phyloP scores from a whole-genome alignment of 2,113 vertebrate species.

The Motacilla alba region DNA sequence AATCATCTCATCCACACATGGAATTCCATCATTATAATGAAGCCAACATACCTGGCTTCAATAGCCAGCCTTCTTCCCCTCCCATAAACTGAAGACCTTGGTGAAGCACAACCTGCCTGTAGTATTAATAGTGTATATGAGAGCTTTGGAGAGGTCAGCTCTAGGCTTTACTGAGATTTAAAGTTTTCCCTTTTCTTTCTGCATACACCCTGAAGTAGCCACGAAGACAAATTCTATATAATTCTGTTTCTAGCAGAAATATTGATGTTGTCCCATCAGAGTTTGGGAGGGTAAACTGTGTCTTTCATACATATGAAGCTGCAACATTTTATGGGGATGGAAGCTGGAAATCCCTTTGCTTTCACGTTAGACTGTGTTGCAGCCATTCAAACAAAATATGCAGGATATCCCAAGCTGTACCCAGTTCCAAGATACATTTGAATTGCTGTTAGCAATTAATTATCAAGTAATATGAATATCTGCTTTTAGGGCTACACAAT shows the following conservation, averaged over 20 bases:
- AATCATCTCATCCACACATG: background rate
- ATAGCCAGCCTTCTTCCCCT: background rate
- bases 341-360: background rate
- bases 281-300: background rate
- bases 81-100: background rate
- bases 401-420: background rate
- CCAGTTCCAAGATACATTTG: background rate
- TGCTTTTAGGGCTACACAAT: background rate
- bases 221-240: background rate
- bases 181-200: background rate
- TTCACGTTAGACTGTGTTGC: background rate
- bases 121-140: background rate
- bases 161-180: background rate
- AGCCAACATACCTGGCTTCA: background rate
- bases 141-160: background rate
- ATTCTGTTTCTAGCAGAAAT: background rate
- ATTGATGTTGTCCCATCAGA: background rate
- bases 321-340: background rate
- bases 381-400: background rate
- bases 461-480: background rate
- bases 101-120: background rate
- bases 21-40: background rate
- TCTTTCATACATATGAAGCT: background rate
- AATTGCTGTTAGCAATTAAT: background rate
- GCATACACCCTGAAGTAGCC: background rate